A percentile compares a stretch with the other conserved stretches of the same genome.
Evolutionary conservation across 2,888 invertebrate species (phyloP).

Genomic region (Drosophila seclusa): DNA sequence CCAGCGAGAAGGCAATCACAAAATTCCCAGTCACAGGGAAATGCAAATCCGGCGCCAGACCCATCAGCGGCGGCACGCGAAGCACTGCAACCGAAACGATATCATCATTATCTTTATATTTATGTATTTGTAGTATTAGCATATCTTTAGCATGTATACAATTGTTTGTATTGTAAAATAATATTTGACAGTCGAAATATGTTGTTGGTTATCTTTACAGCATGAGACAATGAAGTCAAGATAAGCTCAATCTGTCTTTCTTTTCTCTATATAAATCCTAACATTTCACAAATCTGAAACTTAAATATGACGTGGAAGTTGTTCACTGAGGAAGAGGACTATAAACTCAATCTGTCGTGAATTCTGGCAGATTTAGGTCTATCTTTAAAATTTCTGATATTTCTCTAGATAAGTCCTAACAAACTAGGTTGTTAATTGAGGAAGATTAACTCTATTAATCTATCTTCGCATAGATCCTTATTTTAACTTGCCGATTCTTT

Average conservation of each 20-base stretch:
- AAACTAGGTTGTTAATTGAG: background rate
- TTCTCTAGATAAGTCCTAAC: too few relatives aligned
- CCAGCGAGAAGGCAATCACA: conserved; percentile 85
- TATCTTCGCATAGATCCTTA: background rate
- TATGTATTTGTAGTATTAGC: conserved; percentile 5
- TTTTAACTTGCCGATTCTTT: background rate
- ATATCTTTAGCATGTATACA: conserved; percentile 6
- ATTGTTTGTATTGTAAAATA: conserved; percentile 11
- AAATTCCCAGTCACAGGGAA: conserved; percentile 85
- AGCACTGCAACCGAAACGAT: conserved; percentile 72
- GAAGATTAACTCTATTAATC: background rate
- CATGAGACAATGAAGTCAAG: background rate
- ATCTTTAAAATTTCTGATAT: background rate
- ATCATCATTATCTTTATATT: conserved; percentile 11
- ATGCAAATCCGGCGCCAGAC: conserved; percentile 83
- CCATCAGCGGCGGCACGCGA: conserved; percentile 76
- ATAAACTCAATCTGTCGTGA: background rate
- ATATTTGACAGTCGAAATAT: background rate
- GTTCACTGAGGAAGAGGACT: background rate
- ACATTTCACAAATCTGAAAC: too few relatives aligned
- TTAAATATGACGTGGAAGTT: too few relatives aligned
- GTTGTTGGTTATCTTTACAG: background rate
- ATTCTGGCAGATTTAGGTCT: background rate
- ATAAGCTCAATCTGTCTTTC: background rate
- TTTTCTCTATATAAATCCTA: too few relatives aligned